Evolutionary conservation across 2,113 vertebrate genomes (phyloP).

Genomic region (Sakesphorus luctuosus): DNA sequence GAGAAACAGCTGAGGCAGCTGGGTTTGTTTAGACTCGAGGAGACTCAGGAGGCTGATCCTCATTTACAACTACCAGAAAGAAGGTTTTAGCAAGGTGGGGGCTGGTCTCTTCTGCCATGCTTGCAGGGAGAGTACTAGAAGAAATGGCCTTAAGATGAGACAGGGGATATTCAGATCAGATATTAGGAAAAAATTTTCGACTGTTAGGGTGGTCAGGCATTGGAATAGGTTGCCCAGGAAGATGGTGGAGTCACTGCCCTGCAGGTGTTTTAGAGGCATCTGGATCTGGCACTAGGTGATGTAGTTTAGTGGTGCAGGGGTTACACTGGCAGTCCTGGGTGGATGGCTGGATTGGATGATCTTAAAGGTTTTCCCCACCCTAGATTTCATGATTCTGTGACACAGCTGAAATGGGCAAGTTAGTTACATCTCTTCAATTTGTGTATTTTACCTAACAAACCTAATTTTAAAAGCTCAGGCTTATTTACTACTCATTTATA

Average conservation of each 20-base stretch:
- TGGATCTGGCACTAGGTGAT: not conserved
- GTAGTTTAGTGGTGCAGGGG: not conserved
- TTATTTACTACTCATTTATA: not conserved
- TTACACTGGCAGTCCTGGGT: not conserved
- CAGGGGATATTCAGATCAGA: not conserved
- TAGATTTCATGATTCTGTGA: not conserved
- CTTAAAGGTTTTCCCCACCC: not conserved
- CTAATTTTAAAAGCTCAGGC: not conserved
- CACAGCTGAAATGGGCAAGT: not conserved
- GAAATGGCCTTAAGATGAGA: not conserved
- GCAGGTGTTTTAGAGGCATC: not conserved
- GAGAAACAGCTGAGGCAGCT: not conserved
- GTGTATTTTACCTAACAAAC: not conserved
- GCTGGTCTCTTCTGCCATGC: fast-evolving
- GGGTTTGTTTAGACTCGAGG: not conserved
- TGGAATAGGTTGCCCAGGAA: not conserved
- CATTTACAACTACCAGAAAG: not conserved
- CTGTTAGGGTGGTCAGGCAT: not conserved
- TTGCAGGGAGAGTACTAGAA: not conserved
- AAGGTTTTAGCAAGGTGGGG: not conserved
- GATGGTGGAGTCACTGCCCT: not conserved
- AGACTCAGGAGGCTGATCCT: not conserved
- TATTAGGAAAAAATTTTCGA: not conserved
- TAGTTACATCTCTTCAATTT: not conserved
- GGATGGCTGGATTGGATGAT: not conserved